Evolutionary conservation across 2,888 invertebrate species (phyloP).

Genomic region (Epsilonema sp.): DNA sequence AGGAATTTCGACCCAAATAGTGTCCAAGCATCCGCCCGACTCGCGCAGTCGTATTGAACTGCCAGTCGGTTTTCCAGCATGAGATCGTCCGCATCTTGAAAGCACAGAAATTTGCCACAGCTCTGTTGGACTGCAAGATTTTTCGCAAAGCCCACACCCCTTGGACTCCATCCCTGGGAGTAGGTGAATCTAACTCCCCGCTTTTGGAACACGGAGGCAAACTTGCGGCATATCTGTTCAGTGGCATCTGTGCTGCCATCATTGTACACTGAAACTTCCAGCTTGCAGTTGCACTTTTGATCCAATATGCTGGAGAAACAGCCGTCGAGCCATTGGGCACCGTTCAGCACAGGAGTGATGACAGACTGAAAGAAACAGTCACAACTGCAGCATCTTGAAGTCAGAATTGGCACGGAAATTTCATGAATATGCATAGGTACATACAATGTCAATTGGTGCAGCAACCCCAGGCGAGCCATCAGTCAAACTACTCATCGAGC

Average conservation of each 20-base stretch:
- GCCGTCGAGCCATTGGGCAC: not conserved
- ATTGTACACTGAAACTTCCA: constrained; percentile 49
- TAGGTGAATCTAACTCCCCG: not conserved
- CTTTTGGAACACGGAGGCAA: constrained; percentile 32
- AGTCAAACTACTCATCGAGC: too few species aligned
- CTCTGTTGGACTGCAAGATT: constrained; percentile 47
- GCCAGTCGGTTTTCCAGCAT: constrained; percentile 46
- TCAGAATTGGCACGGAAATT: too few species aligned
- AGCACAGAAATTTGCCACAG: constrained; percentile 48
- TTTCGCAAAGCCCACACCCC: constrained; percentile 48
- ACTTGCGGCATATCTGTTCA: constrained; percentile 2
- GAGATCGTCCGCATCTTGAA: constrained; percentile 60
- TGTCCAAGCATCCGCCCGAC: too few species aligned
- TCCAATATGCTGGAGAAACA: not conserved
- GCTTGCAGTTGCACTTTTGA: constrained; percentile 10
- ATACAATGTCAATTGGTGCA: too few species aligned
- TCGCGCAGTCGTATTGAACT: too few species aligned
- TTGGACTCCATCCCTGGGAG: too few species aligned
- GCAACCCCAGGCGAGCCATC: too few species aligned
- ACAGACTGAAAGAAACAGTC: constrained; percentile 1
- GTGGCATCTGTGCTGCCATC: constrained; percentile 45
- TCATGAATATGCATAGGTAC: too few species aligned
- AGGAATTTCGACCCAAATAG: constrained; percentile 43
- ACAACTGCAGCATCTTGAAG: too few species aligned
- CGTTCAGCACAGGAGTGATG: not conserved